Evolutionary conservation across 2,797 vertebrate genomes (phyloP).

Genomic region (Pygocentrus nattereri): DNA sequence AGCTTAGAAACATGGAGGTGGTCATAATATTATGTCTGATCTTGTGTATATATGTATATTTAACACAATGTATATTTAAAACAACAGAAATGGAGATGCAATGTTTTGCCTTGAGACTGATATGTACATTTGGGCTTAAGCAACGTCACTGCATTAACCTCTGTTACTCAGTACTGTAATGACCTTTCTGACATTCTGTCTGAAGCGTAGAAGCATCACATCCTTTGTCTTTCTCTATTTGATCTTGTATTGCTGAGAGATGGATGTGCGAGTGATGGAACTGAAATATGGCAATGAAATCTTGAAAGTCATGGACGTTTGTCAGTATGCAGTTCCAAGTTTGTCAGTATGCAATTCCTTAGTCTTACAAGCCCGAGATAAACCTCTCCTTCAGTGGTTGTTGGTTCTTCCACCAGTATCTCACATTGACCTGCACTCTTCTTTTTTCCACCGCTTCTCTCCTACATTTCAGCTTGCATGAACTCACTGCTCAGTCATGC

Average conservation of each 20-base stretch:
- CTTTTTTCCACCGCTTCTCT: not conserved
- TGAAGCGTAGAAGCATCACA: not conserved
- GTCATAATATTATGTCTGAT: too few species aligned
- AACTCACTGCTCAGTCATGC: constrained; percentile 3
- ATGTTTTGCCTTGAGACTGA: too few species aligned
- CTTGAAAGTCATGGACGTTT: too few species aligned
- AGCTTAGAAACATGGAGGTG: too few species aligned
- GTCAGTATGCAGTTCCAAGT: too few species aligned
- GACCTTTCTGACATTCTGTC: not conserved
- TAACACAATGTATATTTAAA: too few species aligned
- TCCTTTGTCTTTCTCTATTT: not conserved
- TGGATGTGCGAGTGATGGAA: not conserved
- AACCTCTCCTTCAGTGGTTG: not conserved
- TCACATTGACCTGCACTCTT: not conserved
- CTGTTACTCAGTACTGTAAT: not conserved
- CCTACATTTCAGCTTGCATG: not conserved
- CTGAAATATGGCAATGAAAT: not conserved
- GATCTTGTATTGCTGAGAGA: not conserved
- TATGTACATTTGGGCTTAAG: too few species aligned
- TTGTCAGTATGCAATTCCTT: not conserved
- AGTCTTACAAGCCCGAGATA: not conserved
- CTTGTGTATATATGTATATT: too few species aligned
- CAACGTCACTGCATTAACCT: too few species aligned
- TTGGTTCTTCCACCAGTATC: not conserved
- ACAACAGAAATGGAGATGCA: too few species aligned